Conservation (phyloP, 2,797 vertebrate species). For the Dromococcyx pavoninus region DNA sequence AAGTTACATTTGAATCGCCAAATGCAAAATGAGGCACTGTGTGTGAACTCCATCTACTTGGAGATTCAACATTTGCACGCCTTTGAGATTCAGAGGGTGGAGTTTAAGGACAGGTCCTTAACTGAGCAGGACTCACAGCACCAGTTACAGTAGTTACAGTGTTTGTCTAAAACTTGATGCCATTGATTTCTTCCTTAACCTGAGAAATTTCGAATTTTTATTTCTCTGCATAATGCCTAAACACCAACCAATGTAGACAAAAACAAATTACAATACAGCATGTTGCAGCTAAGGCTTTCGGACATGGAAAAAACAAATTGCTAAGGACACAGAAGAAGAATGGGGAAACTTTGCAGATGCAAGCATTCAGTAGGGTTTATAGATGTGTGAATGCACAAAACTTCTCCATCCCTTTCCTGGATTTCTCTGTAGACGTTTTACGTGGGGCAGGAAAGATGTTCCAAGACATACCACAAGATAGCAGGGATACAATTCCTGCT, state of each 20-base stretch:
- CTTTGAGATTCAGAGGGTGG: background rate
- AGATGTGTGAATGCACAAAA: background rate
- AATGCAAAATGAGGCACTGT: background rate
- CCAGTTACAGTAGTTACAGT: background rate
- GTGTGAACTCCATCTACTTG: background rate
- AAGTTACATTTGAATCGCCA: conserved; percentile 17
- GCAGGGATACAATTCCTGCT: background rate
- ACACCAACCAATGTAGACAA: background rate
- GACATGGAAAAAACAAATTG: background rate
- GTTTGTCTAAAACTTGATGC: background rate
- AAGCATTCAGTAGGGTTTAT: background rate
- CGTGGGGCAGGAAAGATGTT: background rate
- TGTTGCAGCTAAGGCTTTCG: background rate
- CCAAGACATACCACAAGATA: background rate
- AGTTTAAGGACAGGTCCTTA: background rate
- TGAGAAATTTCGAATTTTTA: background rate
- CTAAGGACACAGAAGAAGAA: background rate
- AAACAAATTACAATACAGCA: background rate
- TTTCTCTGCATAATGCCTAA: background rate
- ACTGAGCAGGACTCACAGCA: background rate
- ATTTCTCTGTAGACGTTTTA: background rate
- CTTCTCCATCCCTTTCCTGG: background rate
- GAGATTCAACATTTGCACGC: background rate
- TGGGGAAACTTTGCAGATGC: background rate
- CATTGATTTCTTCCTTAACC: background rate